These are phyloP conservation scores for Scotopteryx bipunctaria DNA, from an alignment of 2,888 invertebrate genomes.

Conservation along the genomic window DNA sequence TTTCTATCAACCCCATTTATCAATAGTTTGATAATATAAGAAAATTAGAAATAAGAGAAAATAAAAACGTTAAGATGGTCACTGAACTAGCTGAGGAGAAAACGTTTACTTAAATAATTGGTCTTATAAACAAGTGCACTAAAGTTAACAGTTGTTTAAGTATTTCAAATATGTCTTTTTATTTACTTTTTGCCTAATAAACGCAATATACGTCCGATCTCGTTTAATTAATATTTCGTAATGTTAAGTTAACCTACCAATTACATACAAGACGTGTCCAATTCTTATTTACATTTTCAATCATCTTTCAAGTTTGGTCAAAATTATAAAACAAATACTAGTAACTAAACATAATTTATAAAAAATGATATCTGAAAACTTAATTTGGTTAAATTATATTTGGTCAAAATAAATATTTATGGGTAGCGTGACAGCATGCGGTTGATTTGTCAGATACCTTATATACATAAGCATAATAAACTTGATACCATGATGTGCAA, in stretches of 20 bases:
- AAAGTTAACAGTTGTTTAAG: conserved; percentile 52
- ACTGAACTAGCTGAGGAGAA: no score
- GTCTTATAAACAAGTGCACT: no score
- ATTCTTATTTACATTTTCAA: conserved; percentile 30
- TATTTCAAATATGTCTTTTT: conserved; percentile 67
- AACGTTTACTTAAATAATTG: no score
- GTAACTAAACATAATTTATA: neutral
- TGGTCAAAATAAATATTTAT: conserved; percentile 17
- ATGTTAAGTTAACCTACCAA: conserved; percentile 37
- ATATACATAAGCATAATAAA: conserved; percentile 13
- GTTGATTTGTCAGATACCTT: conserved; percentile 3
- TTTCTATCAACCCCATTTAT: no score
- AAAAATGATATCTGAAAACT: conserved; percentile 1
- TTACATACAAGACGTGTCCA: conserved; percentile 43
- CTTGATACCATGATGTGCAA: conserved; percentile 12
- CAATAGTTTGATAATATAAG: no score
- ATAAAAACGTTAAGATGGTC: no score
- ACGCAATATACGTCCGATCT: conserved; percentile 57
- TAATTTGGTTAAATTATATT: conserved; percentile 11
- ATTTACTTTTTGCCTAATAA: conserved; percentile 61
- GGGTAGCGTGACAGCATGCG: neutral
- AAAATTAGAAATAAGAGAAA: no score
- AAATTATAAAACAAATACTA: neutral
- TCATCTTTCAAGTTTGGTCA: conserved; percentile 7
- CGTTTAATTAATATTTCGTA: conserved; percentile 59